Evolutionary conservation across 30 jellyfish, hydroid and myxozoan genomes (phyloP), one percentile per base, ranked within the genome.

Genomic region (Pseudorhiza aurosa): DNA sequence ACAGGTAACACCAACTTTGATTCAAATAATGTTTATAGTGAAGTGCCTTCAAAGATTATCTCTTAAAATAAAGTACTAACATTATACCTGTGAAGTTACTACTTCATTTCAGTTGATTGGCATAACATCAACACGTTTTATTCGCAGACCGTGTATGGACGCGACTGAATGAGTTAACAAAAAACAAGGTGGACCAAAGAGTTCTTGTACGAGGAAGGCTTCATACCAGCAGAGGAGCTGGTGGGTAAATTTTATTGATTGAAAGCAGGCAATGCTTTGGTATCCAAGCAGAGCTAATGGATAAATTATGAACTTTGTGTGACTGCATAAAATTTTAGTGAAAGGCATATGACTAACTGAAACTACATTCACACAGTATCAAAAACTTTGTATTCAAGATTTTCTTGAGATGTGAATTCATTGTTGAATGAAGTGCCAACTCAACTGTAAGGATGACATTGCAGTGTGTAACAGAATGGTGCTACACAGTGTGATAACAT

Each of bases 211-310:
- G 99, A 68, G 97, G 95, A 35, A 70, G 99, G 47, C 86, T 94
- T 59, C 99, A 94, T 44, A 94, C 99, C 24, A 88, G 97, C 81
- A 75, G 99, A 74, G 99, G 97, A 18, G 91, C 99, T 57, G 99
- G 99, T 82, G 67, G 8, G 75, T 30, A 31, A 8, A 6, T 25
- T 33, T 35, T 10, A 44, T 11, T 47, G n/a, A n/a, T n/a, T n/a
- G n/a, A n/a, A n/a, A n/a, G n/a, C n/a, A n/a, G n/a, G n/a, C n/a
- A n/a, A n/a, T n/a, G n/a, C n/a, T n/a, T n/a, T n/a, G n/a, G n/a
- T n/a, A n/a, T n/a, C n/a, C n/a, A n/a, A n/a, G n/a, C n/a, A n/a
- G n/a, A n/a, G n/a, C n/a, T n/a, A n/a, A n/a, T n/a, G n/a, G n/a
- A n/a, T n/a, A n/a, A n/a, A n/a, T n/a, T n/a, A n/a, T n/a, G n/a